phyloP scores from a whole-genome alignment of 2,888 invertebrate genomes.

The Orthosia incerta region DNA sequence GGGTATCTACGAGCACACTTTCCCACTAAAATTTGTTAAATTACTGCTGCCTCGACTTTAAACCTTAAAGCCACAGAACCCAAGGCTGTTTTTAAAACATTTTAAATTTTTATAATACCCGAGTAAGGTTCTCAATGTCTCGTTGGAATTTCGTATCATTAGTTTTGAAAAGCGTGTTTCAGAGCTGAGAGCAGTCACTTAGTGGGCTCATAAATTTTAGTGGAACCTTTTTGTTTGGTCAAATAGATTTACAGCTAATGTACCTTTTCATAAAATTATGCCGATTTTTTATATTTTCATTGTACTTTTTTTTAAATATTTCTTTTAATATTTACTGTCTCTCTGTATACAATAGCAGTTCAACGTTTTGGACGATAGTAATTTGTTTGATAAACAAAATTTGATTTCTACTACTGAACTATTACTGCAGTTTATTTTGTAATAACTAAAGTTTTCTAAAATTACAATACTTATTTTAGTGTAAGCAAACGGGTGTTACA shows the following conservation, averaged over 20 bases:
- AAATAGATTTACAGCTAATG: conserved; percentile 42
- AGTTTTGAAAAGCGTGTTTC: conserved; percentile 68
- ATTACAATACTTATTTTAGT: no score
- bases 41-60: not conserved
- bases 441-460: no score
- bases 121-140: conserved; percentile 55
- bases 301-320: not conserved
- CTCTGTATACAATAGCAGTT: not conserved
- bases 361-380: not conserved
- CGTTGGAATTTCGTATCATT: conserved; percentile 63
- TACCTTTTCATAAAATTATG: conserved; percentile 28
- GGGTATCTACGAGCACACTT: conserved; percentile 64
- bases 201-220: conserved; percentile 54
- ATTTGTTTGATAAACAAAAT: not conserved
- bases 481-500: not conserved
- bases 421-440: no score
- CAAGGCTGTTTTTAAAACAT: conserved; percentile 30
- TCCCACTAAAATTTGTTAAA: conserved; percentile 56
- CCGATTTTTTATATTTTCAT: conserved; percentile 3
- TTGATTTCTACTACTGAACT: no score
- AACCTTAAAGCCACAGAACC: not conserved
- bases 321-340: not conserved
- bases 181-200: conserved; percentile 59
- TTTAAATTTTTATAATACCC: conserved; percentile 22
- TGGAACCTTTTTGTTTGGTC: conserved; percentile 44